phyloP scores from a whole-genome alignment of 2,888 invertebrate species.

The Meteorus cinctellus region DNA sequence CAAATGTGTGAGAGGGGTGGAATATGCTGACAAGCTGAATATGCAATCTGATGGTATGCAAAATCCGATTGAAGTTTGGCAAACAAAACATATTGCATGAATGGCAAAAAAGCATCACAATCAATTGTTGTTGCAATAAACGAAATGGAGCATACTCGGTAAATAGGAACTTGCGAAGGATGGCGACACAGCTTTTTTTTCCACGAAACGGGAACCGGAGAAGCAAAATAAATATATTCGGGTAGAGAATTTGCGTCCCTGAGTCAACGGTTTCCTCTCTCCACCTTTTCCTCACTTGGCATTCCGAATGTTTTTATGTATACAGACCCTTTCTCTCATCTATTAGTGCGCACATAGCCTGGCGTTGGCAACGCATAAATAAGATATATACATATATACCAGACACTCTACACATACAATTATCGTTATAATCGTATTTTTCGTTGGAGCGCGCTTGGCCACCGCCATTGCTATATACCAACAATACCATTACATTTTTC shows the following conservation, averaged over 20 bases:
- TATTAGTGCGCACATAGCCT: constrained; percentile 55
- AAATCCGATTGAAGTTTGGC: constrained; percentile 36
- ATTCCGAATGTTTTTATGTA: constrained; percentile 47
- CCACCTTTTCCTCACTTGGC: constrained; percentile 43
- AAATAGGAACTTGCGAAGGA: constrained; percentile 55
- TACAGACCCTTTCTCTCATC: constrained; percentile 48
- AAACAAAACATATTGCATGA: constrained; percentile 32
- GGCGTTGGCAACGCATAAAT: constrained; percentile 64
- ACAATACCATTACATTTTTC: constrained; percentile 31
- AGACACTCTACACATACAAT: constrained; percentile 69
- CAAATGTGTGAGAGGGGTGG: neutral
- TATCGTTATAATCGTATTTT: constrained; percentile 72
- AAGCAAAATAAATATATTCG: constrained; percentile 49
- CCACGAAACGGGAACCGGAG: constrained; percentile 46
- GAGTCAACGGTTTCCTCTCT: constrained; percentile 52
- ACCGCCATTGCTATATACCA: constrained; percentile 27
- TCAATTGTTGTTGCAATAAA: constrained; percentile 61
- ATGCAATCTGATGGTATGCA: constrained; percentile 4
- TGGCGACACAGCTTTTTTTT: constrained; percentile 57
- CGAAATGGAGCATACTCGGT: constrained; percentile 43
- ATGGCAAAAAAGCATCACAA: constrained; percentile 47
- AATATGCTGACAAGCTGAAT: constrained; percentile 3
- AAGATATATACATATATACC: constrained; percentile 58
- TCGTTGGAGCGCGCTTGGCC: constrained; percentile 60
- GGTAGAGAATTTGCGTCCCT: constrained; percentile 54